phyloP scores from a whole-genome alignment of 2,888 invertebrate genomes.

The Shargacucullia verbasci region DNA sequence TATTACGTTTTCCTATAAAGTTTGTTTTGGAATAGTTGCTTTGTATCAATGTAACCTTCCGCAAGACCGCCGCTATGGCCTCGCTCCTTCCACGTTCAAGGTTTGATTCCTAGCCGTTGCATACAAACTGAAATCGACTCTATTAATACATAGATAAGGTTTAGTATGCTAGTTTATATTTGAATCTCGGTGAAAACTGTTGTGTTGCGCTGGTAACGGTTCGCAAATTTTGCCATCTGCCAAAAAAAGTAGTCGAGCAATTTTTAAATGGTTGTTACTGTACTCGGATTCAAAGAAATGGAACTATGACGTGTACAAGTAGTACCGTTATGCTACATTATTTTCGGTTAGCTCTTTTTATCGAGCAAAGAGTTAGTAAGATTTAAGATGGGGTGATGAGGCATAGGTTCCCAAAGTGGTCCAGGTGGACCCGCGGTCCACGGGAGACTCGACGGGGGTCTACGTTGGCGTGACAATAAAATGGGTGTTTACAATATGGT shows the following conservation, averaged over 20 bases:
- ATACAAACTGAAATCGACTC: slow-evolving; percentile 46
- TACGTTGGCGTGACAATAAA: no score
- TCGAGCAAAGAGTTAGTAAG: no score
- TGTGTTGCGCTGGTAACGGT: slow-evolving; percentile 45
- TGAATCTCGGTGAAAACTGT: slow-evolving; percentile 41
- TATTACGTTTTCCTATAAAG: slow-evolving; percentile 33
- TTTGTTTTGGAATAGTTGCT: slow-evolving; percentile 35
- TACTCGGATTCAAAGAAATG: slow-evolving; percentile 23
- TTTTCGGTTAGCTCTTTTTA: slow-evolving; percentile 11
- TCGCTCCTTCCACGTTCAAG: slow-evolving; percentile 84
- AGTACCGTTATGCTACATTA: slow-evolving; percentile 15
- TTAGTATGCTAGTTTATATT: slow-evolving; percentile 6
- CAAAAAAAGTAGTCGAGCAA: slow-evolving; percentile 37
- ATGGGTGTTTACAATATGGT: no score
- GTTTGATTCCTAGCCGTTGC: slow-evolving; percentile 66
- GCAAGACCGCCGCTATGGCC: slow-evolving; percentile 68
- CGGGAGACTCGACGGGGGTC: no score
- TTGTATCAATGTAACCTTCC: slow-evolving; percentile 72
- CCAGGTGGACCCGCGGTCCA: no score
- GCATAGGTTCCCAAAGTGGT: no score
- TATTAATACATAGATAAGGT: slow-evolving; percentile 31
- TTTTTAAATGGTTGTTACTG: slow-evolving; percentile 35
- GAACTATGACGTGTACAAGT: slow-evolving; percentile 1
- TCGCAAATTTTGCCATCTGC: slow-evolving; percentile 32
- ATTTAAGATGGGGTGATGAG: no score